Base-by-base conservation (phyloP, 2,113 vertebrate genomes). In the Rhinopomastus cyanomelas region DNA sequence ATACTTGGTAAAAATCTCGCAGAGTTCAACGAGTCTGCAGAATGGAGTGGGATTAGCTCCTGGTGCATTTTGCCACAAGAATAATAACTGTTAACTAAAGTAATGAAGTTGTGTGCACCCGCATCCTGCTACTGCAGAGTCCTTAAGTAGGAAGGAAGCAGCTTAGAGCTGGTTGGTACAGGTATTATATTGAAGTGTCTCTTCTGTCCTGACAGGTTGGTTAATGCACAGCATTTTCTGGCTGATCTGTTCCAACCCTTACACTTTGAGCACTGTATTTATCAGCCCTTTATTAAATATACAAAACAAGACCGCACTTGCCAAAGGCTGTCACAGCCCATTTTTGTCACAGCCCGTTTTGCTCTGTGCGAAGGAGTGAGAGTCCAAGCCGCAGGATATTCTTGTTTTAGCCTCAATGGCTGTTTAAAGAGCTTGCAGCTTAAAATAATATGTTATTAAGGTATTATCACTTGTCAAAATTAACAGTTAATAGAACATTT, bases 401-500 rank as follows among this genome's bases (percentile, higher is more conserved):
- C 60, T 94, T 27, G 1, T 72, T 95, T 93, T 37, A 87, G 67
- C 71, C 85, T 82, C 75, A 59, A 29, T 8, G n/a, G 80, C 49
- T 91, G 69, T 86, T 79, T 39, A 59, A 78, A 94, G 90, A 69
- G 60, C 87, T 80, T 71, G n/a, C 66, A 74, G 86, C 87, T 93
- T 95, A 66, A 80, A 94, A 88, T 82, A 93, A 90, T 93, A 79
- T 87, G 60, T 80, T 86, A 91, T 94, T 94, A 94, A 90, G 91
- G 91, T 89, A 91, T 95, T 89, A 88, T 82, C 71, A 66, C 80
- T 68, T 95, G 96, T 96, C 96, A 96, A 68, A 94, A 95, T 95
- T 95, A 95, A 95, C 95, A 96, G 93, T 96, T 96, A 94, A 77
- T 89, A 91, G 87, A 37, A 16, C 64, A 56, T 90, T 89, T 79